Evolutionary conservation across 2,113 vertebrate genomes (phyloP), one percentile per base, ranked within the genome.

Genomic region (Indicator indicator): DNA sequence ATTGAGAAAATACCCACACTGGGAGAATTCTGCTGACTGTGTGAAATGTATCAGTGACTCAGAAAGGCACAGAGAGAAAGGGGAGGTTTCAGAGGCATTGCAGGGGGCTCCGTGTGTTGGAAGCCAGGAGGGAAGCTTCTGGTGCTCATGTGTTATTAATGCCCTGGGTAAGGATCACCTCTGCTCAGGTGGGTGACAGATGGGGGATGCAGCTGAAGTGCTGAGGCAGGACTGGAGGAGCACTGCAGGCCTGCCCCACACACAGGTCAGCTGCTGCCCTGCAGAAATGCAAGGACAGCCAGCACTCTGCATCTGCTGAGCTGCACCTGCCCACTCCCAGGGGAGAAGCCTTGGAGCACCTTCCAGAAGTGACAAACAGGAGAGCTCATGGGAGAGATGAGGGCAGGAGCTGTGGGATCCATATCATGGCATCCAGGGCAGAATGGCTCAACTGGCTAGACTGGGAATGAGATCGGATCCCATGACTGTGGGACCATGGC

Each of bases 371-470:
- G 28, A 88, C 54, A 12, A 17, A 52, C 16, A 65, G 81, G 27
- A 64, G 6, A 44, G n/a, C 65, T 64, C 17, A 42, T 7, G 20
- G 50, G 18, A 71, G 23, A 11, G 38, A 30, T 36, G 38, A 56
- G 62, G 38, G 28, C 79, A 65, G 75, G 42, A 88, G 59, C 52
- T 62, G 23, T 1, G 9, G 20, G 69, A 36, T 28, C 60, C 56
- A 28, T 3, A 42, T 9, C 26, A 11, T 0, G 0, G 69, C 9
- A 23, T 52, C 26, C 30, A 27, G 28, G 19, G 16, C 54, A 54
- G 27, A 15, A 58, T 23, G 14, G 28, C 26, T 63, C n/a, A n/a
- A 46, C 44, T 56, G n/a, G 36, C 42, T 20, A 17, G 38, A 38
- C 44, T 20, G 24, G 73, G 48, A 83, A 58, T 17, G 56, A 26